Evolutionary conservation across 2,888 invertebrate species (phyloP), one percentile per base, ranked within the genome.

Genomic region (Diarsia dahlii): DNA sequence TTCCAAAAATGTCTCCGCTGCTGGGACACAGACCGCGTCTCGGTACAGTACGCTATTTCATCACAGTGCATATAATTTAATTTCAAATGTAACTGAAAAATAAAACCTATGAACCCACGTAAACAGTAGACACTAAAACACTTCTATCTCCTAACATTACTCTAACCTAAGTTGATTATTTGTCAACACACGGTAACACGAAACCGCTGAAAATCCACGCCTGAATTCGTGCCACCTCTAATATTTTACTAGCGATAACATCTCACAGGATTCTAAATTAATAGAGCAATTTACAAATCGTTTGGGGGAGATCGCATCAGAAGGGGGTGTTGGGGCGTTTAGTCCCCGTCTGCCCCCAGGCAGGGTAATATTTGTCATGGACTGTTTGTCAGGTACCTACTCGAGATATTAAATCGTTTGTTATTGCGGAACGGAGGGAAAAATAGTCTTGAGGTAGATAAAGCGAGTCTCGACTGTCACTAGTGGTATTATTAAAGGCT

Each of bases 201-300:
- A 76, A 80, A 54, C 79, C 71, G 12, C 58, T 69, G 67, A 72
- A 76, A 77, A 69, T 72, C 18, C 39, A n/a, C 50, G 45, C 68
- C 20, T n/a, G 60, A 81, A 73, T 72, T 73, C 23, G 76, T 81
- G 77, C 68, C 67, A 76, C 76, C 79, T 80, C 80, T 78, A 87
- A 91, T 91, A 92, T 90, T 92, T 93, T 88, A 92, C 74, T 70
- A 34, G 67, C 78, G 92, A 93, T 93, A 92, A 68, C 80, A 91
- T 92, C 92, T 87, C 83, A 83, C 81, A 86, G 87, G 89, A 82
- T 85, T 81, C 81, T 77, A 88, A 92, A 92, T 92, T 92, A 92
- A 92, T 92, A 89, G 91, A 91, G 89, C 90, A 90, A 91, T 93
- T 93, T 91, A 90, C 92, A 92, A 93, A 92, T 92, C 92, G 89